Evolutionary conservation across 2,113 vertebrate species (phyloP).

Genomic region (Pollachius pollachius): DNA sequence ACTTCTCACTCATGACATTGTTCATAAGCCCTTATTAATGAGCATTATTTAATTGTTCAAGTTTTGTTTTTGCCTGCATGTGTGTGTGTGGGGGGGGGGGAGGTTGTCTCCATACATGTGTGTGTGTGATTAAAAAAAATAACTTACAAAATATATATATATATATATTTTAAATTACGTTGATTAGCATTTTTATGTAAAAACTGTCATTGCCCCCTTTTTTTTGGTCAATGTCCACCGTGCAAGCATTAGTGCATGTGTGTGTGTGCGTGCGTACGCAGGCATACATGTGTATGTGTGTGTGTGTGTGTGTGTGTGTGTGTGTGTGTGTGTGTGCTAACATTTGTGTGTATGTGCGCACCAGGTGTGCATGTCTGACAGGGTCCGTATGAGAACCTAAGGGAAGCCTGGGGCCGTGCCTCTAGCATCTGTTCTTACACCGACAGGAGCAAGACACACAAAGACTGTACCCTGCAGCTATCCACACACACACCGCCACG

Average conservation of each 20-base stretch:
- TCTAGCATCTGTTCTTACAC: constrained; percentile 72
- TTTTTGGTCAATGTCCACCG: neutral
- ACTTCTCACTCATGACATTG: neutral
- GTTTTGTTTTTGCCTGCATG: neutral
- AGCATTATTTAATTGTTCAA: no score
- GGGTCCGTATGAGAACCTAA: constrained; percentile 55
- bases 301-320: constrained; percentile 24
- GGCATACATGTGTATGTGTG: constrained; percentile 17
- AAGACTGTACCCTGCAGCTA: constrained; percentile 60
- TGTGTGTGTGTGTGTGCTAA: constrained; percentile 5
- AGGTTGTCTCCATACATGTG: neutral
- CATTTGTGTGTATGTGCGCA: constrained; percentile 21
- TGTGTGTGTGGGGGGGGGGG: constrained; percentile 1
- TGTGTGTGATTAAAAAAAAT: constrained; percentile 24
- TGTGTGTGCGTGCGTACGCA: constrained; percentile 11
- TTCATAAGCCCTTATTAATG: neutral
- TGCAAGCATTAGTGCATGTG: constrained; percentile 16
- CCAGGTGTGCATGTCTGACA: constrained; percentile 36
- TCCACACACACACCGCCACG: constrained; percentile 43
- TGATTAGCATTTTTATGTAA: constrained; percentile 60
- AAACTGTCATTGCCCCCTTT: constrained; percentile 39
- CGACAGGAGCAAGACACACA: constrained; percentile 65
- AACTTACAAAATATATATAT: no score
- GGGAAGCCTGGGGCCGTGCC: constrained; percentile 70
- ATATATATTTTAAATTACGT: constrained; percentile 34